A percentile compares a stretch with the other conserved stretches of the same genome.
Conservation (phyloP, 2,888 invertebrate species). For the Eupithecia abbreviata region DNA sequence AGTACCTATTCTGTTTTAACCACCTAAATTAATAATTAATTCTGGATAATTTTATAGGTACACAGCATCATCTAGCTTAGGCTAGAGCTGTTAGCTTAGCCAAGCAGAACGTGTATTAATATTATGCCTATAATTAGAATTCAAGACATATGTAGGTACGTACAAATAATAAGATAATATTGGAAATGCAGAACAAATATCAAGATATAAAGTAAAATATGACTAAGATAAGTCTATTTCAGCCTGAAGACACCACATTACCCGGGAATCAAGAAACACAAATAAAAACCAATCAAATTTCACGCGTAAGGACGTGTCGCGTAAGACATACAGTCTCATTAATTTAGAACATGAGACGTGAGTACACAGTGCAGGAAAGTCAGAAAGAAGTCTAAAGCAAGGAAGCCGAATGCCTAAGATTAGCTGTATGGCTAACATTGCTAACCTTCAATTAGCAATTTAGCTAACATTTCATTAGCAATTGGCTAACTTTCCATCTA, state of each 20-base stretch:
- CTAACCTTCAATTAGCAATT: background rate
- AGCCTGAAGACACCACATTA: constrained; percentile 33
- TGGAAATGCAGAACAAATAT: no score
- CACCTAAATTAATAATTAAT: no score
- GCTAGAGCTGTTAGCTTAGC: no score
- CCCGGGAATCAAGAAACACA: constrained; percentile 35
- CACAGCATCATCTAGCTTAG: no score
- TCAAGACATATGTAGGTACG: no score
- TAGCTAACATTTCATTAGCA: background rate
- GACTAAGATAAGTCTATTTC: constrained; percentile 17
- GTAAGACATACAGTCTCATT: constrained; percentile 52
- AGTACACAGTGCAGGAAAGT: constrained; percentile 25
- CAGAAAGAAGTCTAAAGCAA: background rate
- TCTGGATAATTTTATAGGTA: no score
- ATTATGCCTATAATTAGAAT: no score
- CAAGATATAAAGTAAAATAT: background rate
- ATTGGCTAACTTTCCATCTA: no score
- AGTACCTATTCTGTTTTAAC: no score
- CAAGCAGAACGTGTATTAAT: no score
- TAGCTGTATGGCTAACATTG: background rate
- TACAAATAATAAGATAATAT: no score
- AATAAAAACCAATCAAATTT: constrained; percentile 50
- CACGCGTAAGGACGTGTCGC: constrained; percentile 47
- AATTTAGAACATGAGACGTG: constrained; percentile 49
- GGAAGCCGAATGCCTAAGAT: background rate